phyloP scores from a whole-genome alignment of 2,113 vertebrate species.

The Spheniscus mendiculus region DNA sequence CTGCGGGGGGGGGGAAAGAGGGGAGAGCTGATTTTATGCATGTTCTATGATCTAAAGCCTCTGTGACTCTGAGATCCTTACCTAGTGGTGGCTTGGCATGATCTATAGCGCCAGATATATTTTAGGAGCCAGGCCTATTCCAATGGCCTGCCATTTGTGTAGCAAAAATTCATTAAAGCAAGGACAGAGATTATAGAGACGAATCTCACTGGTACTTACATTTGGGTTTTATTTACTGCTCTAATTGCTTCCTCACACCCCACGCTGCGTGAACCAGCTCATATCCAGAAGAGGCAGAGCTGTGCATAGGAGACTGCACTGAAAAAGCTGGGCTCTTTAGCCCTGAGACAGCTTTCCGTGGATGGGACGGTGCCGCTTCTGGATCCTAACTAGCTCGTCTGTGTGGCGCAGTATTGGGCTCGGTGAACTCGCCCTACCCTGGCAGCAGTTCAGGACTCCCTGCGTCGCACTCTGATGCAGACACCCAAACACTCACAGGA shows the following conservation, averaged over 20 bases:
- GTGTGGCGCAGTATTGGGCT: fast-evolving
- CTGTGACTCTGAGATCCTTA: neutral
- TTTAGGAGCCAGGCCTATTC: neutral
- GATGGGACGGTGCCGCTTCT: neutral
- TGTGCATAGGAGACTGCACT: neutral
- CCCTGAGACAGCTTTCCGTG: neutral
- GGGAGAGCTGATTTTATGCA: neutral
- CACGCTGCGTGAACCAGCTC: neutral
- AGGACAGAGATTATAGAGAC: neutral
- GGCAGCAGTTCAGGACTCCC: neutral
- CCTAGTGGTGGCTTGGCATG: neutral
- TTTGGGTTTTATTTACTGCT: neutral
- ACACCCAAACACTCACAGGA: neutral
- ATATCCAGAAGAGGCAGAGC: neutral
- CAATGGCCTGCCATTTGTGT: neutral
- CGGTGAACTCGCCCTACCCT: neutral
- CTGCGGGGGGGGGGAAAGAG: neutral
- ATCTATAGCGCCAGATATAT: neutral
- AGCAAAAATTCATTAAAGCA: neutral
- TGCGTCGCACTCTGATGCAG: neutral
- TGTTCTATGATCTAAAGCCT: neutral
- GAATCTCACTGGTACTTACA: neutral
- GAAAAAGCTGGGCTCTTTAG: neutral
- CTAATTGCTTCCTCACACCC: neutral
- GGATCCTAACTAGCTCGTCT: fast-evolving